Evolutionary conservation across 1,140 invertebrate genomes (phyloP), one percentile per base, ranked within the genome.

Genomic region (Atta colombica): DNA sequence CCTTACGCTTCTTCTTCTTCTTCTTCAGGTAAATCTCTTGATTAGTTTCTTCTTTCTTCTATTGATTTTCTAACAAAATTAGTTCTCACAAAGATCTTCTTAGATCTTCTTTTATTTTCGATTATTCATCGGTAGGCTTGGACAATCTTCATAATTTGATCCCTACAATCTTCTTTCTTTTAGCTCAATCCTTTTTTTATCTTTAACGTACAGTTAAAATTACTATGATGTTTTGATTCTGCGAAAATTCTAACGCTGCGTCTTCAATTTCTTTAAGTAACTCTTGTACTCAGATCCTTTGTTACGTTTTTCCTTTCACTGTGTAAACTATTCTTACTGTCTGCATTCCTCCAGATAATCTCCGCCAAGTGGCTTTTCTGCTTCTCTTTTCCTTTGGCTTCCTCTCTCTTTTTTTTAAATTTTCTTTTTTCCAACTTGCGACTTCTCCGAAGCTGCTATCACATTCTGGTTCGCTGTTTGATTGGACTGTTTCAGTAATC

Each of bases 271-370:
- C 49, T 66, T 51, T 39, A 31, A 31, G 51, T 58, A 49, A 65
- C 31, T 66, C 16, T 8, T 68, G 12, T 18, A 49, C 12, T 31
- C 12, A 10, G 14, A 39, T 78, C 5, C 31, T 51, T 49, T 49
- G n/a, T 65, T 65, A n/a, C 28, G 21, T 31, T 5, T 77, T 74
- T 7, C 53, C 53, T 51, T 69, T 69, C 21, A 69, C 66, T 49
- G 35, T 21, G 3, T 21, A 39, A 21, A 35, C 21, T 18, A 18
- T 45, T 10, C 8, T 77, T 28, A 6, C 16, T 1, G 2, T 45
- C 39, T 68, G 10, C 35, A 68, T 5, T 61, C 8, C 35, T 63
- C 21, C 58, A 10, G 14, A 25, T 14, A 3, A 12, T 3, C 35
- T 61, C 5, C 49, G 49, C 14, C 21, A 63, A 28, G 35, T 69